phyloP scores from a whole-genome alignment of 35 echinoderm and acorn worm species.

The Apostichopus parvimensis region DNA sequence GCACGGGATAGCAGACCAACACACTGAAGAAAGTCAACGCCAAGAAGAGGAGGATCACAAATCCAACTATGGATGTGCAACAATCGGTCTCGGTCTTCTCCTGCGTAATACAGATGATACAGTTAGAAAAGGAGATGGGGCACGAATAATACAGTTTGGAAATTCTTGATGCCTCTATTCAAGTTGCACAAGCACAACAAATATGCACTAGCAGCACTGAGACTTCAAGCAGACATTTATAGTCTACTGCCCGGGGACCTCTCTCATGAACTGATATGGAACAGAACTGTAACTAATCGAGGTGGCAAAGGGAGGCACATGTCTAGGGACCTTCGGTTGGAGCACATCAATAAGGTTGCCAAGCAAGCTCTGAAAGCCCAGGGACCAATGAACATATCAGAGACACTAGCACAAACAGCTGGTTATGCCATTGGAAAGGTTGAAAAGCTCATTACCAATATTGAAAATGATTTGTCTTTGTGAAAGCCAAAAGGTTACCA shows the following conservation, averaged over 20 bases:
- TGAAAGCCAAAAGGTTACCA: not conserved
- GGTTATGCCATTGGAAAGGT: not conserved
- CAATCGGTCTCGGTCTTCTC: slow-evolving; percentile 1
- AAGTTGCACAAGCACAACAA: slow-evolving; percentile 10
- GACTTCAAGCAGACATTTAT: not conserved
- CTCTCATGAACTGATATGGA: slow-evolving; percentile 30
- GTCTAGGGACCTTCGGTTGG: not conserved
- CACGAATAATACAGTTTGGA: slow-evolving; percentile 14
- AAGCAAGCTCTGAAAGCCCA: slow-evolving; percentile 15
- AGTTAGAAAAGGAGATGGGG: slow-evolving; percentile 25
- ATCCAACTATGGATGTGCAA: slow-evolving; percentile 37
- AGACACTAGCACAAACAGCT: slow-evolving; percentile 11
- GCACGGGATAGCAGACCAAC: not conserved
- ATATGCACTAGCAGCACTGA: slow-evolving; percentile 16
- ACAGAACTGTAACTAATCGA: slow-evolving; percentile 20
- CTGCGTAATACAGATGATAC: slow-evolving; percentile 22
- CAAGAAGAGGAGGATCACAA: slow-evolving; percentile 11
- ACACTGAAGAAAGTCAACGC: not conserved
- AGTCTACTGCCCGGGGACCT: not conserved
- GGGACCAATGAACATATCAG: slow-evolving; percentile 17
- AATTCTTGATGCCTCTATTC: slow-evolving; percentile 28
- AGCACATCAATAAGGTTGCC: slow-evolving; percentile 20
- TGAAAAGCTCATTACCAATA: not conserved
- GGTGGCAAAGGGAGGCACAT: slow-evolving; percentile 27
- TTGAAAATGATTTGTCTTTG: not conserved